phyloP scores from a whole-genome alignment of 2,888 invertebrate genomes.

The Pseudococcus viburni region DNA sequence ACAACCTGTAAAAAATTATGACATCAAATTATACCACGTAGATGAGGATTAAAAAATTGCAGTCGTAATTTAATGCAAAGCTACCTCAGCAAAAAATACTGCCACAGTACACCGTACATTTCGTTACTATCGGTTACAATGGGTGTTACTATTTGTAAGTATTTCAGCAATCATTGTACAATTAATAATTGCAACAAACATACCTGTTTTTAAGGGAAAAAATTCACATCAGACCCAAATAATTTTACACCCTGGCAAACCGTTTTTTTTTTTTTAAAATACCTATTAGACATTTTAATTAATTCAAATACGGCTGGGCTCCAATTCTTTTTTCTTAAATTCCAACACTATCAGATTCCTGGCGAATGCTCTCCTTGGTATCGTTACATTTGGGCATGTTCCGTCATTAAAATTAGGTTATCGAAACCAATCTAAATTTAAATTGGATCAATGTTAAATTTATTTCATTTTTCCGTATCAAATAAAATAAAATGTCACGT shows the following conservation, averaged over 20 bases:
- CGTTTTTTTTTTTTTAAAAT: background rate
- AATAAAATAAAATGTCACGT: too few relatives aligned
- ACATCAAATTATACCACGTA: too few relatives aligned
- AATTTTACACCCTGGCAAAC: background rate
- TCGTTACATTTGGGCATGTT: conserved; percentile 26
- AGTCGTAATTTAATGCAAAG: background rate
- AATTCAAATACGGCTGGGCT: conserved; percentile 10
- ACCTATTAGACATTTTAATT: conserved; percentile 46
- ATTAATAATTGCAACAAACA: conserved; percentile 37
- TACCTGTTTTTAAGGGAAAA: background rate
- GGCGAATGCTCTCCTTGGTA: background rate
- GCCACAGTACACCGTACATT: too few relatives aligned
- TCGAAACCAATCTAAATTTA: conserved; percentile 53
- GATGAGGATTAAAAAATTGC: background rate
- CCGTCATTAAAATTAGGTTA: conserved; percentile 19
- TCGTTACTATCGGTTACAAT: too few relatives aligned
- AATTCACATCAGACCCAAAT: too few relatives aligned
- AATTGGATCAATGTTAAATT: too few relatives aligned
- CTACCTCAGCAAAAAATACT: conserved; percentile 77
- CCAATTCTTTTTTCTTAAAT: conserved; percentile 35
- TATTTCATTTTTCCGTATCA: too few relatives aligned
- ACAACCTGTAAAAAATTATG: background rate
- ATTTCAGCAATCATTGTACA: conserved; percentile 35
- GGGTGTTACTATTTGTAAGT: conserved; percentile 11
- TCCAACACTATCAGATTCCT: conserved; percentile 6